These are phyloP conservation scores for Euphydryas editha DNA, from an alignment of 2,888 invertebrate species.

Conservation along the genomic window DNA sequence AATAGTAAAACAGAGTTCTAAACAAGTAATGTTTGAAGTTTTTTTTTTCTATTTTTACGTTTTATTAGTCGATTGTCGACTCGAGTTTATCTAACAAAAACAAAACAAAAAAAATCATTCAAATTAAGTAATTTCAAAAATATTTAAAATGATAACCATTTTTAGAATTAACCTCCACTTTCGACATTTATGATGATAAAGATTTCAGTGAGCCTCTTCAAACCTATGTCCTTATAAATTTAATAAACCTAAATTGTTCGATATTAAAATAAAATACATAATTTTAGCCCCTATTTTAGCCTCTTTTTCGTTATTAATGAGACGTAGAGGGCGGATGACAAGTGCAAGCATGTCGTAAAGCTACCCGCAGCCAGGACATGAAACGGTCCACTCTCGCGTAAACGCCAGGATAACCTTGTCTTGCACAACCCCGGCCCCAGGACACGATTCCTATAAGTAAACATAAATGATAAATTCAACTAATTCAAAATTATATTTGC, in stretches of 20 bases:
- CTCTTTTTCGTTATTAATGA: conserved; percentile 31
- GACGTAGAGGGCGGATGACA: conserved; percentile 62
- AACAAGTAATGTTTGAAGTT: neutral
- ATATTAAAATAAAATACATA: neutral
- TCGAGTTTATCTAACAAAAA: no score
- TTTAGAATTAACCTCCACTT: no score
- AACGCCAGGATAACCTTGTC: conserved; percentile 83
- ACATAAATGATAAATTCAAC: neutral
- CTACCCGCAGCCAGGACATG: conserved; percentile 72
- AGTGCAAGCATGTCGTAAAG: conserved; percentile 71
- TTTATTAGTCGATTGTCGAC: no score
- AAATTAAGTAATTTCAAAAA: no score
- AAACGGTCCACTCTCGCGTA: conserved; percentile 73
- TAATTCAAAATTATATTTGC: no score
- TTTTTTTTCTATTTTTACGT: neutral
- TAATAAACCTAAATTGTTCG: neutral
- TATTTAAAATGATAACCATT: no score
- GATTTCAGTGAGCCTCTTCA: neutral
- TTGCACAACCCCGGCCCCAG: conserved; percentile 90
- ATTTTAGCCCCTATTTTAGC: conserved; percentile 31
- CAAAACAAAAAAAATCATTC: no score
- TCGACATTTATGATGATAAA: no score
- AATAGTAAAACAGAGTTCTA: neutral
- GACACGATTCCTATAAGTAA: conserved; percentile 86
- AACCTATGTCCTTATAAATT: no score